Conservation (phyloP, 2,888 invertebrate species). For the Blastobasis lacticolella region DNA sequence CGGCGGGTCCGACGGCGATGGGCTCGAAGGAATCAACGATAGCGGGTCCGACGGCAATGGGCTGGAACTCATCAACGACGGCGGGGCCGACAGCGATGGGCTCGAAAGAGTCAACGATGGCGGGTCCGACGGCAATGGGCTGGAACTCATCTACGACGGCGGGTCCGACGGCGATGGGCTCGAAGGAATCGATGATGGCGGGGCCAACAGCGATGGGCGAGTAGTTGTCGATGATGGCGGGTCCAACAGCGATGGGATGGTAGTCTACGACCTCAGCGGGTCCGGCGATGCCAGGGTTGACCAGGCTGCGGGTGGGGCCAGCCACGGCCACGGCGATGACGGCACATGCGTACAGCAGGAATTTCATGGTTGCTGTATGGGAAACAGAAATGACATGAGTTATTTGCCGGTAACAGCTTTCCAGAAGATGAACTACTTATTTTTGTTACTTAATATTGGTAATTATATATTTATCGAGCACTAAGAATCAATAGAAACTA, state of each 20-base stretch:
- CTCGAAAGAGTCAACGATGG: too few relatives aligned
- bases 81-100: constrained; percentile 9
- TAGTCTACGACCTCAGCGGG: constrained; percentile 6
- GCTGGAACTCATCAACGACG: constrained; percentile 5
- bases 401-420: too few relatives aligned
- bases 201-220: too few relatives aligned
- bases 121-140: neutral
- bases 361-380: constrained; percentile 8
- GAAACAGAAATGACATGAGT: neutral
- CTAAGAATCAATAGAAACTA: too few relatives aligned
- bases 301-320: constrained; percentile 5
- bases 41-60: constrained; percentile 4
- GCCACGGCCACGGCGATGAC: constrained; percentile 19
- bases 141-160: neutral
- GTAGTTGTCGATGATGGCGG: too few relatives aligned
- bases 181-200: neutral
- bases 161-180: constrained; percentile 1
- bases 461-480: too few relatives aligned
- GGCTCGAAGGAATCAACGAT: constrained; percentile 3
- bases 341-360: constrained; percentile 15
- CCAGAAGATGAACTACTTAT: too few relatives aligned
- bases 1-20: constrained; percentile 1
- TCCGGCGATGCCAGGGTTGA: constrained; percentile 16
- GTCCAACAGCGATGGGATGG: too few relatives aligned
- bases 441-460: too few relatives aligned